These are phyloP conservation scores for Sesia apiformis DNA, from an alignment of 2,888 invertebrate species.

Conservation along the genomic window DNA sequence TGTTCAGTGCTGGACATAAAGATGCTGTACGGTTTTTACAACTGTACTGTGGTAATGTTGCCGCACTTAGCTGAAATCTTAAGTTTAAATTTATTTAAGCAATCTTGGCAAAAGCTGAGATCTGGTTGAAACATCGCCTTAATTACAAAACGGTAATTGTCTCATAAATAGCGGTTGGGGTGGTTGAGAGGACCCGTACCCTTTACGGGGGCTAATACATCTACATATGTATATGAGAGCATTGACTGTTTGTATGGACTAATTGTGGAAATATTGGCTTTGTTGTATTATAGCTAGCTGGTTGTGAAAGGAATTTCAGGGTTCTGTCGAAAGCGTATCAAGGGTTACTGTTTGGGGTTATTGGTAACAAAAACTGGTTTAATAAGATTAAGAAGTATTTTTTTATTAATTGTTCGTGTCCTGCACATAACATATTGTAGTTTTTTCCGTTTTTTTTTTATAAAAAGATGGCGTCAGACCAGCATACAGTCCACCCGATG, in stretches of 20 bases:
- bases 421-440: no score
- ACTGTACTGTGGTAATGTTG: conserved; percentile 16
- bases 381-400: no score
- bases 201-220: not conserved
- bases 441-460: no score
- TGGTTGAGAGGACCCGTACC: not conserved
- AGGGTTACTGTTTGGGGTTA: no score
- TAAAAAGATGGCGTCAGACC: no score
- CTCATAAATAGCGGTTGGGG: conserved; percentile 38
- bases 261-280: no score
- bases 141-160: conserved; percentile 45
- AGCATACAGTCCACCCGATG: no score
- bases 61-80: conserved; percentile 31
- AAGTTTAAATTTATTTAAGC: conserved; percentile 39
- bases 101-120: conserved; percentile 40
- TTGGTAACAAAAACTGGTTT: no score
- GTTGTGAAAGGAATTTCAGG: no score
- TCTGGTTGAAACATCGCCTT: conserved; percentile 37
- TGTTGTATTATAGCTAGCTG: no score
- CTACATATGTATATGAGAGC: not conserved
- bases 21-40: not conserved
- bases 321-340: no score
- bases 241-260: not conserved
- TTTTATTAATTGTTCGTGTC: no score
- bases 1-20: not conserved